Evolutionary conservation across 2,797 vertebrate genomes (phyloP).

Genomic region (Cryptoblepharus egeriae): DNA sequence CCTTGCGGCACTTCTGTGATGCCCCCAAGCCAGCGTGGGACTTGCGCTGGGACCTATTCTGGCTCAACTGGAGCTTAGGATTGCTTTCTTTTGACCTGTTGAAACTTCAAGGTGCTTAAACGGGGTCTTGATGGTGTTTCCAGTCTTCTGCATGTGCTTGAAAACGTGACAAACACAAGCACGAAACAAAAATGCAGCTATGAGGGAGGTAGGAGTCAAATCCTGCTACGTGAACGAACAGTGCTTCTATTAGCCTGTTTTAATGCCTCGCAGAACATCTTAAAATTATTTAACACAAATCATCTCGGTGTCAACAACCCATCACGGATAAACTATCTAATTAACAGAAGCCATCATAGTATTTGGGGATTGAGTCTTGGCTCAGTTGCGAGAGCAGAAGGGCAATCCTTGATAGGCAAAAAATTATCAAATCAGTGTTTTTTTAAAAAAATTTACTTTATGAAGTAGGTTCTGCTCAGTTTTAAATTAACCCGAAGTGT

Average conservation of each 20-base stretch:
- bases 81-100: too few relatives aligned
- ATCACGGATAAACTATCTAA: constrained; percentile 85
- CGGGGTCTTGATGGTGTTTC: too few relatives aligned
- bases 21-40: too few relatives aligned
- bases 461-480: constrained; percentile 74
- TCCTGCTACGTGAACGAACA: constrained; percentile 76
- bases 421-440: constrained; percentile 80
- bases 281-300: constrained; percentile 86
- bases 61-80: too few relatives aligned
- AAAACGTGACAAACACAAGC: neutral
- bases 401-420: constrained; percentile 85
- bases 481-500: constrained; percentile 76
- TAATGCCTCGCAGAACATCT: constrained; percentile 82
- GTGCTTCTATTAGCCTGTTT: constrained; percentile 73
- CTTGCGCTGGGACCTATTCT: too few relatives aligned
- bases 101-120: constrained; percentile 1
- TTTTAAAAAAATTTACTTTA: constrained; percentile 69
- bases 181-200: constrained; percentile 30
- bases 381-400: constrained; percentile 83
- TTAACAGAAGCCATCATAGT: constrained; percentile 85
- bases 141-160: neutral
- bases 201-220: constrained; percentile 69
- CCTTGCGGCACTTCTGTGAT: too few relatives aligned
- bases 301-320: constrained; percentile 85
- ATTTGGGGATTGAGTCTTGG: constrained; percentile 85